Conservation (phyloP, 2,797 vertebrate genomes). For the Eupleurogrammus muticus region DNA sequence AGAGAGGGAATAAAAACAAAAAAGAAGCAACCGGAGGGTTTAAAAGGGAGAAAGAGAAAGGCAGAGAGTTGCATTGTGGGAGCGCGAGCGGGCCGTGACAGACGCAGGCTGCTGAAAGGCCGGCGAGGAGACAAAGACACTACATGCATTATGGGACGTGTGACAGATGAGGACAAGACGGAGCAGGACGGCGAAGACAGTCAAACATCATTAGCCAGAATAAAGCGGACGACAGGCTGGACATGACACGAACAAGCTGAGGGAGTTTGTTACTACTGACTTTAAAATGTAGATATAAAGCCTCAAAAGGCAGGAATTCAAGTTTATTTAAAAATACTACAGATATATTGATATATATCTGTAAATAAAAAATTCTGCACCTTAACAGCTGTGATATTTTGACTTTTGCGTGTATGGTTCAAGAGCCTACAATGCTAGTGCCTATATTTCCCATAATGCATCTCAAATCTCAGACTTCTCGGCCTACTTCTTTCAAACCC, state of each 20-base stretch:
- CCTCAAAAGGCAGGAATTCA: too few species aligned
- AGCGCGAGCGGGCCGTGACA: constrained; percentile 54
- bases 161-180: constrained; percentile 47
- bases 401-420: not conserved
- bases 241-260: too few species aligned
- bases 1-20: constrained; percentile 34
- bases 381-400: too few species aligned
- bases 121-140: constrained; percentile 53
- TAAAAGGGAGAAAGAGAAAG: constrained; percentile 36
- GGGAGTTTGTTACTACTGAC: too few species aligned
- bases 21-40: constrained; percentile 34
- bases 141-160: constrained; percentile 27
- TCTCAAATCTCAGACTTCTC: too few species aligned
- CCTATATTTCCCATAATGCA: not conserved
- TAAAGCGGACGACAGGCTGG: too few species aligned
- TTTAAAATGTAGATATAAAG: too few species aligned
- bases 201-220: not conserved
- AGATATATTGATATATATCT: too few species aligned
- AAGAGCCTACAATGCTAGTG: not conserved
- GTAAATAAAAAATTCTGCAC: too few species aligned
- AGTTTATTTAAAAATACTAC: too few species aligned
- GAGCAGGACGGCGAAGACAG: constrained; percentile 26
- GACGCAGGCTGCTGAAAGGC: constrained; percentile 67
- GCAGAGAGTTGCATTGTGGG: constrained; percentile 58
- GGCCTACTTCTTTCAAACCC: not conserved